Percentiles rank a stretch among this genome's conserved stretches.
phyloP scores from a whole-genome alignment of 1,140 invertebrate genomes.

The Apis cerana region DNA sequence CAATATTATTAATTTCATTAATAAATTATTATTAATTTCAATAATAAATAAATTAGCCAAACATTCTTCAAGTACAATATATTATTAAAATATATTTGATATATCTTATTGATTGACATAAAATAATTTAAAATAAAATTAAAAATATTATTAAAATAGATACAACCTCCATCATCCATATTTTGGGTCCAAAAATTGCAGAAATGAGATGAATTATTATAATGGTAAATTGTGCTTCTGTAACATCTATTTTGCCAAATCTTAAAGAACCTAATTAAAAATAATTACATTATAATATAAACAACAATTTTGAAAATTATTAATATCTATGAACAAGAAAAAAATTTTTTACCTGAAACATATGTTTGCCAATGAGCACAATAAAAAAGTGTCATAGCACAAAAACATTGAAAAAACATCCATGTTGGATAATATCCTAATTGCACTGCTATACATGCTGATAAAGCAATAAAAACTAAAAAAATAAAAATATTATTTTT shows the following conservation, averaged over 20 bases:
- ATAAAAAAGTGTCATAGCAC: constrained; percentile 97
- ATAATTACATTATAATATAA: constrained; percentile 9
- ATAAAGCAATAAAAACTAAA: constrained; percentile 96
- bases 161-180: constrained; percentile 93
- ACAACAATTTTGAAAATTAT: constrained; percentile 3
- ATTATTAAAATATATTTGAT: not conserved
- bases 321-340: not conserved
- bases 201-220: constrained; percentile 95
- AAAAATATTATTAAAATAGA: constrained; percentile 66
- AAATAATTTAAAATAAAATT: constrained; percentile 46
- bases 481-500: constrained; percentile 57
- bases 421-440: constrained; percentile 94
- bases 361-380: constrained; percentile 99
- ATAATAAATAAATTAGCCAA: constrained; percentile 26
- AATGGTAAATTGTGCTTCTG: constrained; percentile 97
- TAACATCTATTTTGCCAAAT: constrained; percentile 98
- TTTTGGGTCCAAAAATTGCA: constrained; percentile 90
- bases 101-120: constrained; percentile 5
- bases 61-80: not conserved
- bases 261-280: constrained; percentile 87
- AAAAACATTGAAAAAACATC: constrained; percentile 97
- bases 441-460: constrained; percentile 94
- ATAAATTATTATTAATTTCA: not conserved
- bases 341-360: constrained; percentile 89
- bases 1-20: no score